Evolutionary conservation across 2,113 vertebrate genomes (phyloP), one percentile per base, ranked within the genome.

Genomic region (Antechinus flavipes): DNA sequence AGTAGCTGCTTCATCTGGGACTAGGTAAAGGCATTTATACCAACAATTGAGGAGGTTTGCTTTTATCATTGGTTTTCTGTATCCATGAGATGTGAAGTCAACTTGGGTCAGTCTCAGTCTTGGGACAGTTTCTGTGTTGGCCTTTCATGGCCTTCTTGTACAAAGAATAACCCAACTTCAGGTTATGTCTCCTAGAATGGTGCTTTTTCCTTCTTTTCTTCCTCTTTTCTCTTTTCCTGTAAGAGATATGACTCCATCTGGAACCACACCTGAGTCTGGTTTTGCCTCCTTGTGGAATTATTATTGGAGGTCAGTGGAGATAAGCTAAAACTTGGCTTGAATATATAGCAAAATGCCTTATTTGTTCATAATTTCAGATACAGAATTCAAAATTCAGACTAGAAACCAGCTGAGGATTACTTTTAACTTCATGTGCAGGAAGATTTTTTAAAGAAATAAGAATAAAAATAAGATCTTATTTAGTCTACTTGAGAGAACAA

Each of bases 341-440:
- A 42, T 84, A 84, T 22, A 84, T 22, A 2, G 10, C 50, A 61
- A 84, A 89, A 42, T 94, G 27, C 92, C 49, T 90, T 95, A 42
- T 42, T 25, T 49, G 14, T 54, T 91, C 46, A 90, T 52, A 76
- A 92, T 92, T 23, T 42, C 58, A 42, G 25, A 55, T 68, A 76
- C 9, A 10, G 12, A 94, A 91, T 91, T 95, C 9, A 91, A 50
- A 96, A 90, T 54, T 30, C 26, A 95, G 90, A 89, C 49, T 9
- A 22, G 9, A 27, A 35, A 22, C 89, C 12, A 42, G 42, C 8
- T 95, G 90, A n/a, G 0, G 0, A 93, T 89, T 90, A 12, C 26
- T 54, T 97, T 95, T 94, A n/a, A 46, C 92, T 94, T 96, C 35
- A 93, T 93, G 90, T 6, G 25, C 92, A 91, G 61, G 30, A 54